Evolutionary conservation across 2,113 vertebrate genomes (phyloP).

Genomic region (Actenoides lindsayi): DNA sequence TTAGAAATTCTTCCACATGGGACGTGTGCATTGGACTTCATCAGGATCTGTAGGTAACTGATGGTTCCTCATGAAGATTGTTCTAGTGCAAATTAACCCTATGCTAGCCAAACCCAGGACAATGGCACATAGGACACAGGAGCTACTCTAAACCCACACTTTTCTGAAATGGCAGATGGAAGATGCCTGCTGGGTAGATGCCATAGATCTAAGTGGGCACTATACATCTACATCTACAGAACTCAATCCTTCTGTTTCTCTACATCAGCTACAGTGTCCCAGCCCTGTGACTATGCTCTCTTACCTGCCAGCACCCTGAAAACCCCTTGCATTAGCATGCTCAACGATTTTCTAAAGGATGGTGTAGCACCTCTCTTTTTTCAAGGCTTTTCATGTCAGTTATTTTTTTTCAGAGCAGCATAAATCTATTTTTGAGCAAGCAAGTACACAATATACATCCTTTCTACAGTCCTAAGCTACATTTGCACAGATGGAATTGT

Average conservation of each 20-base stretch:
- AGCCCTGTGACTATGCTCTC: not conserved
- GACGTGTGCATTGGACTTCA: too few relatives aligned
- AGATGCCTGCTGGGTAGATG: not conserved
- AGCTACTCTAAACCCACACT: not conserved
- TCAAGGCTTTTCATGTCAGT: not conserved
- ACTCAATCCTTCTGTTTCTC: not conserved
- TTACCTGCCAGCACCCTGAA: not conserved
- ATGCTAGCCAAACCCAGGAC: too few relatives aligned
- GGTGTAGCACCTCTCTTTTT: not conserved
- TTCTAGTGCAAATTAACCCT: too few relatives aligned
- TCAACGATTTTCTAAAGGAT: not conserved
- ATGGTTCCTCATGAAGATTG: too few relatives aligned
- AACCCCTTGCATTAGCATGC: not conserved
- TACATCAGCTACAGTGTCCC: not conserved
- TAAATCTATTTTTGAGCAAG: not conserved
- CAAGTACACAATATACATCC: not conserved
- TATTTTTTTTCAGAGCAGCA: not conserved
- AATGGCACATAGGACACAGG: not conserved
- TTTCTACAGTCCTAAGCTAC: not conserved
- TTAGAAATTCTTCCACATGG: too few relatives aligned
- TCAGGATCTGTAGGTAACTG: too few relatives aligned
- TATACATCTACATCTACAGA: not conserved
- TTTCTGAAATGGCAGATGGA: not conserved
- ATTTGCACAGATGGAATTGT: not conserved
- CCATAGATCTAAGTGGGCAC: not conserved